Conservation (phyloP, 1,140 invertebrate species). For the Acromyrmex echinatior region DNA sequence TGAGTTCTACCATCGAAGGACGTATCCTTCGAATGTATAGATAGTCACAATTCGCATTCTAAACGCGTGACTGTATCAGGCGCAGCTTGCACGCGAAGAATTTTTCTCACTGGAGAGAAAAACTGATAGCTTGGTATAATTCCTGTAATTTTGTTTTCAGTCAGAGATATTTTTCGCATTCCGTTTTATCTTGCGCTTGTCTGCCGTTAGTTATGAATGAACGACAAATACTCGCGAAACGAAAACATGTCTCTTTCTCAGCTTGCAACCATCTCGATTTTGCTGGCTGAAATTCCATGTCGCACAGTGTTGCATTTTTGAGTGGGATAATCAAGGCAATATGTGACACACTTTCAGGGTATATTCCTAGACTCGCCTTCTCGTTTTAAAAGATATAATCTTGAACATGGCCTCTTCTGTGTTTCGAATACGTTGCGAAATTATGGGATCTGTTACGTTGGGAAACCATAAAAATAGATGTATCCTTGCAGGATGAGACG, state of each 20-base stretch:
- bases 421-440: not conserved
- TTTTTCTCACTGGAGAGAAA: not conserved
- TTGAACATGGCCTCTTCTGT: slow-evolving; percentile 11
- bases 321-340: not conserved
- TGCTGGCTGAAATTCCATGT: not conserved
- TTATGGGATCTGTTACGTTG: slow-evolving; percentile 18
- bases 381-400: not conserved
- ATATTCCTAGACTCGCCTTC: slow-evolving; percentile 6
- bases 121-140: not conserved
- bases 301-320: not conserved
- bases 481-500: slow-evolving; percentile 67
- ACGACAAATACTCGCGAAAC: not conserved
- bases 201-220: not conserved
- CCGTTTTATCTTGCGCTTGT: not conserved
- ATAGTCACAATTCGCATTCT: slow-evolving; percentile 10
- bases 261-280: not conserved
- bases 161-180: not conserved
- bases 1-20: slow-evolving; percentile 8
- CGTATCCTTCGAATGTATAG: not conserved
- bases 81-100: slow-evolving; percentile 6
- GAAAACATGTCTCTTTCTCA: not conserved
- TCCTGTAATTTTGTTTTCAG: not conserved
- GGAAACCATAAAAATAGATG: slow-evolving; percentile 66
- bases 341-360: slow-evolving; percentile 24
- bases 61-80: not conserved